These are phyloP conservation scores for Epirrhoe alternata DNA, from an alignment of 2,888 invertebrate genomes.

Conservation along the genomic window DNA sequence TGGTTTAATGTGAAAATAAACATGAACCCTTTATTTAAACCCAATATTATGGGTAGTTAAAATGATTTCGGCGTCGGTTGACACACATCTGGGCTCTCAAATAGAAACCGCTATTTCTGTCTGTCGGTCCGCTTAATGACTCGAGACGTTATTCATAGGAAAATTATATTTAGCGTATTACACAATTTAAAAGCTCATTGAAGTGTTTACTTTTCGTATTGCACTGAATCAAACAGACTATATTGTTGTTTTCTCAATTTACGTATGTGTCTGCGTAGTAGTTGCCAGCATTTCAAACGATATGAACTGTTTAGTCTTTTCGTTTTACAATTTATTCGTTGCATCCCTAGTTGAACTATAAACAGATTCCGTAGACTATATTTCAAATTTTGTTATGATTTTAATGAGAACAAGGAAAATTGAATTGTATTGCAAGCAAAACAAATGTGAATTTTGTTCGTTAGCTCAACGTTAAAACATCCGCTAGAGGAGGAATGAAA, in stretches of 20 bases:
- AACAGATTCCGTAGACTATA: slow-evolving; percentile 44
- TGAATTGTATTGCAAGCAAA: slow-evolving; percentile 42
- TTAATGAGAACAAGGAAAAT: slow-evolving; percentile 38
- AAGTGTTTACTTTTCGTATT: slow-evolving; percentile 33
- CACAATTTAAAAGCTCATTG: slow-evolving; percentile 53
- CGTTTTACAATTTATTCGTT: background rate
- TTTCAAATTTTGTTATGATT: slow-evolving; percentile 39
- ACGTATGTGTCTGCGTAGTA: background rate
- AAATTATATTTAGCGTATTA: slow-evolving; percentile 62
- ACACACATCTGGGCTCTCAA: slow-evolving; percentile 76
- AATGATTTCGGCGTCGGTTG: slow-evolving; percentile 70
- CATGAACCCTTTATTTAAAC: slow-evolving; percentile 53
- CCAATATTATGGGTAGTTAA: slow-evolving; percentile 61
- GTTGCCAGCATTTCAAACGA: background rate
- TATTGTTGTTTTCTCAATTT: slow-evolving; percentile 2
- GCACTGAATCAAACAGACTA: background rate
- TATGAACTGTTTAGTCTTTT: background rate
- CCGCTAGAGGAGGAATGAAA: slow-evolving; percentile 53
- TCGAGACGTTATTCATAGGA: slow-evolving; percentile 66
- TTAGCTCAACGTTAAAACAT: slow-evolving; percentile 47
- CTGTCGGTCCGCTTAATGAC: slow-evolving; percentile 72
- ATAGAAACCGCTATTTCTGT: slow-evolving; percentile 76
- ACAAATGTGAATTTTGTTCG: slow-evolving; percentile 48
- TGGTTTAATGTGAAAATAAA: slow-evolving; percentile 29
- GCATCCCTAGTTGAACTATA: slow-evolving; percentile 30